Evolutionary conservation across 2,888 invertebrate genomes (phyloP).

Genomic region (Pelosia muscerda): DNA sequence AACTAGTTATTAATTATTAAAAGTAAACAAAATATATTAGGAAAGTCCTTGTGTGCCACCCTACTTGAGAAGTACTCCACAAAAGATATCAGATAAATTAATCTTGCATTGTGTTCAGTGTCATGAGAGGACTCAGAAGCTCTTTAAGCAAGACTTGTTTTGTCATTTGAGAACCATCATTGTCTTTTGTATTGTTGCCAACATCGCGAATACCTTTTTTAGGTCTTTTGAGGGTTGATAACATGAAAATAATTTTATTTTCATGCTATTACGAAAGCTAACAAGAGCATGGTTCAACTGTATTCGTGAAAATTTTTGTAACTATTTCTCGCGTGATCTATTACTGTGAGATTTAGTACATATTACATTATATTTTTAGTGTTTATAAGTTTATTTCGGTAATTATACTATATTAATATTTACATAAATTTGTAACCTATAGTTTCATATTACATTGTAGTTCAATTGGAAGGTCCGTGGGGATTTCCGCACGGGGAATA

Average conservation of each 20-base stretch:
- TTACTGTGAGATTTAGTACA: too few relatives aligned
- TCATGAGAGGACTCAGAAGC: slow-evolving; percentile 3
- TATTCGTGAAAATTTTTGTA: neutral
- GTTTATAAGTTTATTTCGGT: too few relatives aligned
- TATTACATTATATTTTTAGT: too few relatives aligned
- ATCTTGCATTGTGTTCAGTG: slow-evolving; percentile 12
- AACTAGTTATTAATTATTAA: too few relatives aligned
- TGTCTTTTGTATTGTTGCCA: slow-evolving; percentile 2
- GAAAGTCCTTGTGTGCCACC: neutral
- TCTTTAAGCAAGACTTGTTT: neutral
- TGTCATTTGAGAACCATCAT: slow-evolving; percentile 12
- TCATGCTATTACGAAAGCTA: neutral
- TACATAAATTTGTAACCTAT: too few relatives aligned
- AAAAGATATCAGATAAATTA: slow-evolving; percentile 13
- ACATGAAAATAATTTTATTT: slow-evolving; percentile 2
- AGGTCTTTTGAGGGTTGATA: neutral
- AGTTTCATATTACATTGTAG: too few relatives aligned
- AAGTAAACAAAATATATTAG: slow-evolving; percentile 2
- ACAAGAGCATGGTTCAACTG: neutral
- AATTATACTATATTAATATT: too few relatives aligned
- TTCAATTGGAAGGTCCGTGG: too few relatives aligned
- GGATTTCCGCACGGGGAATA: too few relatives aligned
- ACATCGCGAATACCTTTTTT: neutral
- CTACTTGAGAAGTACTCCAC: slow-evolving; percentile 2
- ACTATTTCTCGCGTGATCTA: too few relatives aligned